phyloP scores from a whole-genome alignment of 2,888 invertebrate species.

The Chrysina gloriosa region DNA sequence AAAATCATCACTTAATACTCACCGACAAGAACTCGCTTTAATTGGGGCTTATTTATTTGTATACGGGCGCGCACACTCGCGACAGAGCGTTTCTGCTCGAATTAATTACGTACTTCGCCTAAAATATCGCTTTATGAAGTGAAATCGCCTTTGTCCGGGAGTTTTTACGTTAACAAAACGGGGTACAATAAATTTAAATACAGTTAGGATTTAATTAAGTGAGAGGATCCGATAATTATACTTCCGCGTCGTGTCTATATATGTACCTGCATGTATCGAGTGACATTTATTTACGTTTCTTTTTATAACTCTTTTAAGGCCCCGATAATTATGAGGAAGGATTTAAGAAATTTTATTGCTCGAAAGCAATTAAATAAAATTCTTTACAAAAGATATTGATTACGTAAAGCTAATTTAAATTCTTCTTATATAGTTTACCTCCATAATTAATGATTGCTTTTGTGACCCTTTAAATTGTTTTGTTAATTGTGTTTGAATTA shows the following conservation, averaged over 20 bases:
- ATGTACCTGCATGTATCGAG: not conserved
- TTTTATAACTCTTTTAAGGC: too few relatives aligned
- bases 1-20: constrained; percentile 20
- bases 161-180: not conserved
- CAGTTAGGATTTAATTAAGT: constrained; percentile 32
- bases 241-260: not conserved
- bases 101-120: not conserved
- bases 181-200: constrained; percentile 1
- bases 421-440: too few relatives aligned
- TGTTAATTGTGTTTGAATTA: too few relatives aligned
- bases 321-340: too few relatives aligned
- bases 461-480: too few relatives aligned
- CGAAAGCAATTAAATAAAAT: too few relatives aligned
- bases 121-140: constrained; percentile 20
- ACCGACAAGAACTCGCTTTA: constrained; percentile 9
- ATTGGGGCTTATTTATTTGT: constrained; percentile 27
- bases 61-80: not conserved
- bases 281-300: not conserved
- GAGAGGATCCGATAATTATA: not conserved
- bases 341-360: too few relatives aligned
- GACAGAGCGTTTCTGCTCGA: not conserved
- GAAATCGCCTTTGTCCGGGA: constrained; percentile 10
- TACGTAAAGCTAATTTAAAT: too few relatives aligned
- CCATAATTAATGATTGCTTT: too few relatives aligned
- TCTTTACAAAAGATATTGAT: too few relatives aligned